Conservation (phyloP, 2,888 invertebrate species). For the Drosophila eohydei region DNA sequence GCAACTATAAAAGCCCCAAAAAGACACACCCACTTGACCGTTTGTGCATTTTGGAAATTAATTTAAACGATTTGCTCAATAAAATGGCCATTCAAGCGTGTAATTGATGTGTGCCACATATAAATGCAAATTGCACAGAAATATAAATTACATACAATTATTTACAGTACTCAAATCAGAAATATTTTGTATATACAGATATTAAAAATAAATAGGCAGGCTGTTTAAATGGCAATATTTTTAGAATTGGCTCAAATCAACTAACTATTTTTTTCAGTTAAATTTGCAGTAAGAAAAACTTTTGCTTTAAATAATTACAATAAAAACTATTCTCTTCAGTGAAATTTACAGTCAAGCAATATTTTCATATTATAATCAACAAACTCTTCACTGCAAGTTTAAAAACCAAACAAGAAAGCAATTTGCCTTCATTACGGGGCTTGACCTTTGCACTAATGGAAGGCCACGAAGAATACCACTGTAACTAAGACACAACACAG, state of each 20-base stretch:
- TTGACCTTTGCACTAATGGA: background rate
- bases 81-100: slow-evolving; percentile 37
- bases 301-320: too few species aligned
- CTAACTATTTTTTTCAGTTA: too few species aligned
- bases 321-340: background rate
- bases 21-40: slow-evolving; percentile 4
- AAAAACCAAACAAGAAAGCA: background rate
- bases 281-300: too few species aligned
- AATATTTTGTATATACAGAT: background rate
- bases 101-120: slow-evolving; percentile 38
- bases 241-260: background rate
- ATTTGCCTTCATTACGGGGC: background rate
- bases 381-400: background rate
- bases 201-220: background rate
- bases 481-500: background rate
- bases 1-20: slow-evolving; percentile 11
- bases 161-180: background rate
- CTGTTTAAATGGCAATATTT: background rate
- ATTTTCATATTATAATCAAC: background rate
- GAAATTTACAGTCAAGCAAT: background rate
- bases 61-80: slow-evolving; percentile 62
- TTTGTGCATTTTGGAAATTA: slow-evolving; percentile 49
- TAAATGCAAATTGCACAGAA: slow-evolving; percentile 15
- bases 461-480: background rate
- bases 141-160: slow-evolving; percentile 8